Base-by-base conservation (phyloP, 92 coral and sea anemone species). In the Desmophyllum pertusum region DNA sequence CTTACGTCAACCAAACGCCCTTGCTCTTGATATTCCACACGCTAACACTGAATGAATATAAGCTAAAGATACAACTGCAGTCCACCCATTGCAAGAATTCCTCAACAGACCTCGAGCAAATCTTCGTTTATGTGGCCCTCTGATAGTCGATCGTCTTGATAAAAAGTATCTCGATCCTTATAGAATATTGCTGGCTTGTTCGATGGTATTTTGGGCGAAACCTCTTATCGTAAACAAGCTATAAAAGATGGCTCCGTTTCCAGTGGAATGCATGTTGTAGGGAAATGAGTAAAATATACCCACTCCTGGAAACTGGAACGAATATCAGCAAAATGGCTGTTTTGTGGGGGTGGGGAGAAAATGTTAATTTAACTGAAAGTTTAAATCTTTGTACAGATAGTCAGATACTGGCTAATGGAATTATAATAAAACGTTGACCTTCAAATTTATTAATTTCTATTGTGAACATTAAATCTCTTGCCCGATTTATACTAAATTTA, bases 61-160 rank as follows among this genome's bases (percentile, higher is more conserved):
- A 23, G 63, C 40, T 38, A 25, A n/a, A n/a, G n/a, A n/a, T n/a
- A 75, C 29, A 30, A 18, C 63, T 55, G 65, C 42, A 21, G 83
- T 64, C 71, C 73, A 78, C 68, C 76, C 84, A 80, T 80, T 18
- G 21, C 66, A 23, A 52, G 72, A 70, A 82, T 82, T 82, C 86
- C 86, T 38, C 71, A 57, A 30, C 78, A 82, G 45, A 57, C 13
- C 41, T 31, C 55, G 52, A 53, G 79, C 43, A 40, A 39, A 82
- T 61, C 86, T 40, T 53, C 71, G 53, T 25, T 18, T 30, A 70
- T 23, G 35, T 29, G 35, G 29, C 46, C 36, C 10, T 18, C 27
- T 8, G 3, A 9, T 71, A 30, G 46, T 29, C 71, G 10, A 61
- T 19, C 33, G 5, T 40, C 72, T 55, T 5, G 6, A 21, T 40